phyloP scores from a whole-genome alignment of 2,797 vertebrate species.

The Neoniphon sammara region DNA sequence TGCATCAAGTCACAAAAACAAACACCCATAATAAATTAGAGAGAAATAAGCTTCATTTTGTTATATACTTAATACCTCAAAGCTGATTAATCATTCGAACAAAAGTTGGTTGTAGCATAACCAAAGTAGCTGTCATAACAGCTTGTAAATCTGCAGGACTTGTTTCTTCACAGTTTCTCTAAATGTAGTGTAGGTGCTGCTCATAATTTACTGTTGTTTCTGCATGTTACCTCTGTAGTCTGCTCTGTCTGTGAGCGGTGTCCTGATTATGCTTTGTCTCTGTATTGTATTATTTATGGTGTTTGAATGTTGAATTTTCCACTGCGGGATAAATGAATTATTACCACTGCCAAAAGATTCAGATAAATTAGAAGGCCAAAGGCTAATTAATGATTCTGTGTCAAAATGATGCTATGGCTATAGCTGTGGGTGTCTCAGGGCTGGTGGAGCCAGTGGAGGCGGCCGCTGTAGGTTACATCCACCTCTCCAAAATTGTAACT shows the following conservation, averaged over 20 bases:
- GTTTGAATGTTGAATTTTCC: too few relatives aligned
- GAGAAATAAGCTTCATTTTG: conserved; percentile 1
- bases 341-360: too few relatives aligned
- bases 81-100: neutral
- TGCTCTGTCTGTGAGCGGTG: conserved; percentile 1
- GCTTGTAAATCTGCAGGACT: neutral
- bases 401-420: too few relatives aligned
- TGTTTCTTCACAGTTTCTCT: conserved; percentile 7
- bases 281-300: neutral
- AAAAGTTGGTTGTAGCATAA: neutral
- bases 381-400: too few relatives aligned
- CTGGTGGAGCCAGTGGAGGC: too few relatives aligned
- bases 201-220: neutral
- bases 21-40: neutral
- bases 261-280: neutral
- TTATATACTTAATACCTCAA: conserved; percentile 4
- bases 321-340: neutral
- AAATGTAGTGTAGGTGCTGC: neutral
- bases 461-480: too few relatives aligned
- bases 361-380: too few relatives aligned
- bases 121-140: neutral
- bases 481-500: too few relatives aligned
- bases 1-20: conserved; percentile 10
- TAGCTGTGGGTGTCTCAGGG: too few relatives aligned
- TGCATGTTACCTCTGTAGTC: neutral